Base-by-base conservation (phyloP, 1,140 invertebrate genomes). In the Drosophila bocki region DNA sequence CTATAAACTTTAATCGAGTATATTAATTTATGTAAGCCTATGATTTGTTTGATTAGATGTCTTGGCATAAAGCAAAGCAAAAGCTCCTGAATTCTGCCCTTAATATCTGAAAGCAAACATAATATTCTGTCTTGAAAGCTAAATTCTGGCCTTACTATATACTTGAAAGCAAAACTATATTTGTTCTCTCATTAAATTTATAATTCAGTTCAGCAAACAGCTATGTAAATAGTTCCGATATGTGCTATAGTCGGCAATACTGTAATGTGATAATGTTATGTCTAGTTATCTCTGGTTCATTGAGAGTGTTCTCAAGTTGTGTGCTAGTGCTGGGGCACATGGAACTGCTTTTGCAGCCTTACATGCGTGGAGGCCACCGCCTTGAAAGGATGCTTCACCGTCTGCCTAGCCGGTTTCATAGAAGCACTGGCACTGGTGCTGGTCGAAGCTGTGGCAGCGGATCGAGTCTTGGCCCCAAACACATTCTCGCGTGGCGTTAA, bases 341-440 rank as follows among this genome's bases (percentile, higher is more conserved):
- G 86, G 42, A 92, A 82, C 81, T 92, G 83, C 77, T 84, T 84
- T 75, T 92, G 91, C 70, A 91, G 69, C 61, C 91, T 85, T 70
- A 92, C 86, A 76, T 92, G 91, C 26, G 91, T 85, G 19, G 91
- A 78, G 22, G 91, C 83, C 57, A 87, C 81, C n/a, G 91, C 91
- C 65, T 91, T 91, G 9, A 91, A 91, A 8, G 90, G 91, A 78
- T 92, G 91, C 26, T 92, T 92, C 22, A 87, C 75, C 4, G 69
- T 65, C 44, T 85, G 82, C 4, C 85, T 54, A 8, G 48, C 33
- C 0, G 86, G 78, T 22, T 88, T 88, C 6, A 61, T 32, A 3
- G 61, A 45, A 17, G 68, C 8, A 35, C 37, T 63, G 13, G 39
- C 62, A 54, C 63, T 39, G 22, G 32, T 26, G 13, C 62, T 45